phyloP scores from a whole-genome alignment of 2,888 invertebrate species.

The Pristionchus mayeri region DNA sequence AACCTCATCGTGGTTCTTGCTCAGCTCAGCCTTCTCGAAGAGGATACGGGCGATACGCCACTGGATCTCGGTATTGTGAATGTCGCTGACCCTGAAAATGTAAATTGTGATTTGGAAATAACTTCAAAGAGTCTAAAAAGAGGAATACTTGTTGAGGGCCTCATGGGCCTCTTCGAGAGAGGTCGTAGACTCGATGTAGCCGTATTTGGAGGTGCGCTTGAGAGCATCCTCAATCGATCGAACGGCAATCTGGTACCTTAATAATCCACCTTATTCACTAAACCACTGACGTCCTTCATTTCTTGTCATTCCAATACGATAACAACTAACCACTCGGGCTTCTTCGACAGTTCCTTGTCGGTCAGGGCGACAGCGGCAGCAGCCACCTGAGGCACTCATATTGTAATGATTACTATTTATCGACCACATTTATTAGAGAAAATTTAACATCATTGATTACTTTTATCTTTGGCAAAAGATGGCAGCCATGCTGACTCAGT shows the following conservation, averaged over 20 bases:
- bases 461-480: not conserved
- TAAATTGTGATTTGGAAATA: too few relatives aligned
- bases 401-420: not conserved
- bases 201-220: constrained; percentile 62
- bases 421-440: not conserved
- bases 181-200: constrained; percentile 61
- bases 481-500: constrained; percentile 27
- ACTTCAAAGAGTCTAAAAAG: too few relatives aligned
- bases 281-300: not conserved
- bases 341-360: constrained; percentile 66
- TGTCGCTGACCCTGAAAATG: constrained; percentile 61
- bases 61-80: constrained; percentile 66
- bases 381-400: constrained; percentile 55
- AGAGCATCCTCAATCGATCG: constrained; percentile 60
- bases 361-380: constrained; percentile 65
- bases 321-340: constrained; percentile 63
- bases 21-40: constrained; percentile 64
- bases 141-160: constrained; percentile 53
- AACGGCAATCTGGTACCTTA: constrained; percentile 64
- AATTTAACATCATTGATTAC: not conserved
- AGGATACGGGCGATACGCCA: constrained; percentile 67
- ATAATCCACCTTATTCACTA: not conserved
- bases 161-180: constrained; percentile 62
- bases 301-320: too few relatives aligned
- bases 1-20: constrained; percentile 56